Percentiles rank a stretch among this genome's conserved stretches.
Evolutionary conservation across 1,140 invertebrate genomes (phyloP).

Genomic region (Leucophenga varia): DNA sequence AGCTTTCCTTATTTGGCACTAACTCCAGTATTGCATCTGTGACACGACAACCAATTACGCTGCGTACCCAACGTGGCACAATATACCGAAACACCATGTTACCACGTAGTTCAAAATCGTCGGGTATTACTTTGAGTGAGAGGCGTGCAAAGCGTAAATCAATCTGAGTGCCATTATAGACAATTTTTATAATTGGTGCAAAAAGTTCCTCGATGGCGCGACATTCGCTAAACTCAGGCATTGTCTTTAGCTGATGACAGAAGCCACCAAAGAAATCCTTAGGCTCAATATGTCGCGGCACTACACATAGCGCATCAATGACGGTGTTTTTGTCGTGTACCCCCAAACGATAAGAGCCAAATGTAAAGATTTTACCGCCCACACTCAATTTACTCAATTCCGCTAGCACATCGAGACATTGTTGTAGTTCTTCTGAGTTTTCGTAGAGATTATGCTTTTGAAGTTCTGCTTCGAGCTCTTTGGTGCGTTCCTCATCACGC

Average conservation of each 20-base stretch:
- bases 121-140: constrained; percentile 88
- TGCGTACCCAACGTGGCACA: constrained; percentile 94
- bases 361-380: constrained; percentile 98
- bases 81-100: constrained; percentile 93
- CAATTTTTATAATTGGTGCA: constrained; percentile 99
- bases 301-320: constrained; percentile 98
- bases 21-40: constrained; percentile 96
- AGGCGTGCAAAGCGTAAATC: constrained; percentile 97
- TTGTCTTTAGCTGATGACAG: constrained; percentile 85
- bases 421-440: too few species aligned
- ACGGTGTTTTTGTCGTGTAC: constrained; percentile 98
- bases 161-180: constrained; percentile 97
- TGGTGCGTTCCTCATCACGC: too few species aligned
- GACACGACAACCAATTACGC: constrained; percentile 96
- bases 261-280: constrained; percentile 95
- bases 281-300: constrained; percentile 91
- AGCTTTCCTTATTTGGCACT: constrained; percentile 94
- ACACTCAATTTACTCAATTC: too few species aligned
- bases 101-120: constrained; percentile 82
- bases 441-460: too few species aligned
- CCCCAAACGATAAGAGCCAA: constrained; percentile 90
- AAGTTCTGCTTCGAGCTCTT: too few species aligned
- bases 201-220: constrained; percentile 94
- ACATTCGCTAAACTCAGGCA: constrained; percentile 74
- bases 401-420: too few species aligned